These are phyloP conservation scores for Poeciliopsis retropinna DNA, from an alignment of 2,113 vertebrate genomes.

Conservation along the genomic window DNA sequence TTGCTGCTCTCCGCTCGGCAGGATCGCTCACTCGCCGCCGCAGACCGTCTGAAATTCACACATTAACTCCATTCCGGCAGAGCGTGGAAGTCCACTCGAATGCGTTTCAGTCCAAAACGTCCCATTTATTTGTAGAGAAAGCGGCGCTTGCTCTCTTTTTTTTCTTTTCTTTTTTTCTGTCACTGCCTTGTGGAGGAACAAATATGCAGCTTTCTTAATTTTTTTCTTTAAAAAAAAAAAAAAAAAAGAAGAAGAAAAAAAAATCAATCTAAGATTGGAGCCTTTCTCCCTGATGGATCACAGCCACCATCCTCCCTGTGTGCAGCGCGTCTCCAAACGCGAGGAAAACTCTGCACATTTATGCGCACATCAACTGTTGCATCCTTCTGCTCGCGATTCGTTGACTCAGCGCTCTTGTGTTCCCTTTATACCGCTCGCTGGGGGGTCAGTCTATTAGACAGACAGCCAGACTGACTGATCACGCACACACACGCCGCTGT, in stretches of 20 bases:
- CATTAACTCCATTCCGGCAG: slow-evolving; percentile 65
- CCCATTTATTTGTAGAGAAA: slow-evolving; percentile 30
- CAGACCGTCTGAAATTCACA: slow-evolving; percentile 51
- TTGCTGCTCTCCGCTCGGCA: slow-evolving; percentile 56
- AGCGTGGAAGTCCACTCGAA: slow-evolving; percentile 38
- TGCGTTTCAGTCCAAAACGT: slow-evolving; percentile 42
- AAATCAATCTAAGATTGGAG: slow-evolving; percentile 39
- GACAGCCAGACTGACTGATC: slow-evolving; percentile 21
- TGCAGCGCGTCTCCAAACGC: slow-evolving; percentile 34
- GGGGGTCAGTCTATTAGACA: slow-evolving; percentile 66
- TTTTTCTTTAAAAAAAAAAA: not conserved
- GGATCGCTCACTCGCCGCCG: slow-evolving; percentile 58
- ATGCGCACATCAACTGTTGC: slow-evolving; percentile 67
- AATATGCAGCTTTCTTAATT: not conserved
- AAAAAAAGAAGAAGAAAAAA: too few relatives aligned
- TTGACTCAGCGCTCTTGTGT: slow-evolving; percentile 73
- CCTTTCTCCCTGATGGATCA: slow-evolving; percentile 29
- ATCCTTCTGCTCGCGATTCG: slow-evolving; percentile 72
- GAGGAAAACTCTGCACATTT: slow-evolving; percentile 40
- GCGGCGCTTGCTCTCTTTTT: not conserved
- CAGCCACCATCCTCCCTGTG: slow-evolving; percentile 54
- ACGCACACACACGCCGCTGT: slow-evolving; percentile 7
- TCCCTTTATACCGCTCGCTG: slow-evolving; percentile 65
- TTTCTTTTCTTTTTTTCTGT: too few relatives aligned
- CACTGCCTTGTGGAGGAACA: not conserved